Evolutionary conservation across 37 sponge, comb jelly and placozoan genomes (phyloP), one percentile per base, ranked within the genome.

Genomic region (Chondrilla cf. caribensis): DNA sequence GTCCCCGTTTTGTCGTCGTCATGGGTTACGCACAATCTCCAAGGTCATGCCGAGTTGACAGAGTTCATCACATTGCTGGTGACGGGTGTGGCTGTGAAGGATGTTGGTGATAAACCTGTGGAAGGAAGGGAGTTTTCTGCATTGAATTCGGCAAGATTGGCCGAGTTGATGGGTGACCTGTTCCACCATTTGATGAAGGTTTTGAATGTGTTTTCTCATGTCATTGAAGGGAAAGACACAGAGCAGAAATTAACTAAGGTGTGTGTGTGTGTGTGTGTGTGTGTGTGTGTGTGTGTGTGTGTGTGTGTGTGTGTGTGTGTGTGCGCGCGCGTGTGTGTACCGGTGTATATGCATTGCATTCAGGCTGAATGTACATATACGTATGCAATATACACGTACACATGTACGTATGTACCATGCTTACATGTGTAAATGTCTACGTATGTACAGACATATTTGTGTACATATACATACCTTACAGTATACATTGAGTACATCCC

Each of bases 161-260:
- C 44, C 8, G 40, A 55, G 3, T 58, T 65, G 67, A 83, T 81
- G 8, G 24, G 32, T 8, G n/a, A 38, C 26, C 82, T 91, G 36
- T 39, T 91, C 11, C n/a, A n/a, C 4, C 92, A 91, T 44, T 28
- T 57, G 38, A 62, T 82, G 41, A 87, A 81, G 65, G 29, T 91
- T 25, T 54, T 91, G 62, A 60, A 78, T 70, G 29, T 91, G 29
- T 87, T 87, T 78, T 70, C 70, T 32, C 92, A 91, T 43, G 64
- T 91, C 43, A 87, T 91, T 32, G 92, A 91, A 54, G 71, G 77
- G 11, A 84, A 79, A 38, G 88, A 87, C 0, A 80, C 88, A 33
- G 92, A 91, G 29, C 40, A 40, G 29, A 76, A 80, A 19, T 84
- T 84, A 25, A 40, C 71, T 3, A 85, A 86, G 83, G 90, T 86